These are phyloP conservation scores for Cydia splendana DNA, from an alignment of 1,140 invertebrate species.

Conservation along the genomic window DNA sequence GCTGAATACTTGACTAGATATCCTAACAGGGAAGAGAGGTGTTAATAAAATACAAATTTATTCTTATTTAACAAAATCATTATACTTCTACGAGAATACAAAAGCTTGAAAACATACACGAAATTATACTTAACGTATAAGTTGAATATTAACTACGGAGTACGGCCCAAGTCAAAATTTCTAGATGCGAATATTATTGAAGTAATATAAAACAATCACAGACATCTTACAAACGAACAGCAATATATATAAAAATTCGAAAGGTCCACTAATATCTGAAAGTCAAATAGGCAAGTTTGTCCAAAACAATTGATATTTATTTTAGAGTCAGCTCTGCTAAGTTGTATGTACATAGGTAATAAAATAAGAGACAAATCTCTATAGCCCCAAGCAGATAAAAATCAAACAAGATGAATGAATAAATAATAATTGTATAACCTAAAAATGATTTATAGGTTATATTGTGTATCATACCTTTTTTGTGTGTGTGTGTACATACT, in stretches of 20 bases:
- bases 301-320: conserved; percentile 2
- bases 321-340: not conserved
- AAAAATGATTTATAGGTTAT: too few species aligned
- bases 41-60: not conserved
- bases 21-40: not conserved
- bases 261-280: not conserved
- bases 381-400: too few species aligned
- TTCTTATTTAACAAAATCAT: conserved; percentile 28
- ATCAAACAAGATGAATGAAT: too few species aligned
- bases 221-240: conserved; percentile 21
- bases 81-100: conserved; percentile 21
- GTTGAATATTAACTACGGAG: not conserved
- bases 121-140: conserved; percentile 27
- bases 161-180: conserved; percentile 4
- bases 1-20: too few species aligned
- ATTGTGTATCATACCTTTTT: not conserved
- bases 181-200: conserved; percentile 8
- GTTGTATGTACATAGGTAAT: not conserved
- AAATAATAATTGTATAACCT: too few species aligned
- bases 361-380: too few species aligned
- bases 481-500: too few species aligned
- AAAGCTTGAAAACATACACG: conserved; percentile 24
- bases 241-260: conserved; percentile 12
- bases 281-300: conserved; percentile 13
- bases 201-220: conserved; percentile 27